phyloP scores from a whole-genome alignment of 2,113 vertebrate species.

The Alaudala cheleensis region DNA sequence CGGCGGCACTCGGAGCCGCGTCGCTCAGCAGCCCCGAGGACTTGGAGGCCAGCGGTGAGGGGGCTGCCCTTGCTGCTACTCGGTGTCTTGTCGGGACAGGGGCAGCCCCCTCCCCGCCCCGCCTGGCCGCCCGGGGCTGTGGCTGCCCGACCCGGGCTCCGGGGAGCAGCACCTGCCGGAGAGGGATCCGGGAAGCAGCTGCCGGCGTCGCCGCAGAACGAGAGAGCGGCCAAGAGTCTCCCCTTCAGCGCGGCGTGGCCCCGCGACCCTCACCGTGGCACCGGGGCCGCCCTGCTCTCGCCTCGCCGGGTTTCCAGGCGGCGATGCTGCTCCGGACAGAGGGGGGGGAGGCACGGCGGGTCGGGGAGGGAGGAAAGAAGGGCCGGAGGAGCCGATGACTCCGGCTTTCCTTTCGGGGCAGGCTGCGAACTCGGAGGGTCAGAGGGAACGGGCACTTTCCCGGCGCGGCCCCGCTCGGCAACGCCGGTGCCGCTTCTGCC shows the following conservation, averaged over 20 bases:
- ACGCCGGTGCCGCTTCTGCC: background rate
- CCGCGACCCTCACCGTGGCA: background rate
- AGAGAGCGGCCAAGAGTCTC: fast-evolving
- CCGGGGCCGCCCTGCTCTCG: background rate
- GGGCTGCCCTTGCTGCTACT: background rate
- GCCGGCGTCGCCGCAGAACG: background rate
- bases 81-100: too few relatives aligned
- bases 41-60: background rate
- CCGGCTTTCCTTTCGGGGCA: background rate
- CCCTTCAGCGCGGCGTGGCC: background rate
- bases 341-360: background rate
- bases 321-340: background rate
- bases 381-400: background rate
- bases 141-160: background rate
- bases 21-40: background rate
- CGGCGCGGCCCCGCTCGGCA: background rate
- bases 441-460: background rate
- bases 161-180: background rate
- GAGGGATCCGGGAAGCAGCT: too few relatives aligned
- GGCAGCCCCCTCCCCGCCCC: background rate
- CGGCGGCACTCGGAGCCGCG: too few relatives aligned
- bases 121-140: background rate
- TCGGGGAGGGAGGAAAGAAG: background rate
- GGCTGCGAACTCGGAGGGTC: background rate
- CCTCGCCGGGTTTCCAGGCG: background rate